Evolutionary conservation across 2,797 vertebrate species (phyloP).

Genomic region (Leptoclinus maculatus): DNA sequence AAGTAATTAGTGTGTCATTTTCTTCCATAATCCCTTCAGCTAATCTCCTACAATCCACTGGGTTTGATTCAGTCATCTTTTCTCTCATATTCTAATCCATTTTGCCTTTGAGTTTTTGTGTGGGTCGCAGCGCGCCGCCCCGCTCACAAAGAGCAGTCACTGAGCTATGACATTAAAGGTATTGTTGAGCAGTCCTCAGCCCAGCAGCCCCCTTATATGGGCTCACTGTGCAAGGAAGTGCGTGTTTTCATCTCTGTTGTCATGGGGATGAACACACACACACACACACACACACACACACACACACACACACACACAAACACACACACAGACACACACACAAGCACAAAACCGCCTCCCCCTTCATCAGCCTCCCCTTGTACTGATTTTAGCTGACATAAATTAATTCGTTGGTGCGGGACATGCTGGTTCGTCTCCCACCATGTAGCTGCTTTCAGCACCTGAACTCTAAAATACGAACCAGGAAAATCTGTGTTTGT

Average conservation of each 20-base stretch:
- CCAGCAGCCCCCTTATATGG: slow-evolving; percentile 71
- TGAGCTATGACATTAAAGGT: slow-evolving; percentile 88
- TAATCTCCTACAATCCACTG: slow-evolving; percentile 85
- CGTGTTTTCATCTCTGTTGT: slow-evolving; percentile 82
- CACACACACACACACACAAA: no score
- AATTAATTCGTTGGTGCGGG: slow-evolving; percentile 70
- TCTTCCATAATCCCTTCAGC: slow-evolving; percentile 75
- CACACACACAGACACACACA: slow-evolving; percentile 54
- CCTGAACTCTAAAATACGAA: slow-evolving; percentile 78
- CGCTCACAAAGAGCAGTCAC: slow-evolving; percentile 78
- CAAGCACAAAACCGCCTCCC: slow-evolving; percentile 32
- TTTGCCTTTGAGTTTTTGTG: slow-evolving; percentile 86
- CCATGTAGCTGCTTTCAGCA: slow-evolving; percentile 71
- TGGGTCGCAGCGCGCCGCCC: slow-evolving; percentile 72
- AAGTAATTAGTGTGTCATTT: slow-evolving; percentile 84
- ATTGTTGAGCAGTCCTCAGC: slow-evolving; percentile 76
- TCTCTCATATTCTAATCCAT: slow-evolving; percentile 86
- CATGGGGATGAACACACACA: slow-evolving; percentile 77
- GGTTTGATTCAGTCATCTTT: slow-evolving; percentile 87
- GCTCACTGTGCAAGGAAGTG: slow-evolving; percentile 71
- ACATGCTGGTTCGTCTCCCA: slow-evolving; percentile 59
- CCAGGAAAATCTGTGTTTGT: slow-evolving; percentile 64
- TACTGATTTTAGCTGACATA: slow-evolving; percentile 68
- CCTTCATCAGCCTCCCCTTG: slow-evolving; percentile 57
- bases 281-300: neutral